These are phyloP conservation scores for Leuciscus waleckii DNA, from an alignment of 2,797 vertebrate genomes.

Conservation along the genomic window DNA sequence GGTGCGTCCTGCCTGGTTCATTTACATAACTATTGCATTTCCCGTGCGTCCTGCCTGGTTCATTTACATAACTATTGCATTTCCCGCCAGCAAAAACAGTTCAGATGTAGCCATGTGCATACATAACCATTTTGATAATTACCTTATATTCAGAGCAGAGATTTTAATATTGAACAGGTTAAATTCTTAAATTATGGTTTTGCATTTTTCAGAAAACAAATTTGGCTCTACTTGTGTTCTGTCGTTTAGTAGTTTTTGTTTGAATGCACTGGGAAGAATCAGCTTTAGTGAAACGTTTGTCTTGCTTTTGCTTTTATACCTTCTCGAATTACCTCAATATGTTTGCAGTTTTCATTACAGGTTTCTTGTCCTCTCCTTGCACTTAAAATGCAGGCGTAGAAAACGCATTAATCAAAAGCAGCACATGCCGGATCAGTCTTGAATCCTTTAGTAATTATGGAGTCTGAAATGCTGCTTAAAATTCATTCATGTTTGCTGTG, in stretches of 20 bases:
- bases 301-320: constrained; percentile 35
- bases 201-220: not conserved
- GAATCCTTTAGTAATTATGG: constrained; percentile 21
- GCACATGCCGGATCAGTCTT: constrained; percentile 69
- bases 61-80: constrained; percentile 30
- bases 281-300: constrained; percentile 9
- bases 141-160: not conserved
- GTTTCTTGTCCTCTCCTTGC: constrained; percentile 31
- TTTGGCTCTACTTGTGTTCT: not conserved
- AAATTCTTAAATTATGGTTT: not conserved
- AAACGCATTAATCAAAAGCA: constrained; percentile 77
- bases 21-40: constrained; percentile 32
- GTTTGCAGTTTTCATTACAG: constrained; percentile 36
- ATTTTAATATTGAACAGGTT: not conserved
- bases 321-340: constrained; percentile 28
- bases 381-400: constrained; percentile 27
- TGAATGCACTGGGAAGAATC: constrained; percentile 2
- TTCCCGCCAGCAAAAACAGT: constrained; percentile 10
- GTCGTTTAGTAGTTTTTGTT: not conserved
- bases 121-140: constrained; percentile 9
- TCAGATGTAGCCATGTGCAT: not conserved
- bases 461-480: constrained; percentile 23
- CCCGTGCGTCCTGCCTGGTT: not conserved
- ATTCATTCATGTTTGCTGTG: not conserved
- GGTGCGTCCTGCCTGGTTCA: not conserved